phyloP scores from a whole-genome alignment of 2,888 invertebrate genomes.

The Celastrina argiolus region DNA sequence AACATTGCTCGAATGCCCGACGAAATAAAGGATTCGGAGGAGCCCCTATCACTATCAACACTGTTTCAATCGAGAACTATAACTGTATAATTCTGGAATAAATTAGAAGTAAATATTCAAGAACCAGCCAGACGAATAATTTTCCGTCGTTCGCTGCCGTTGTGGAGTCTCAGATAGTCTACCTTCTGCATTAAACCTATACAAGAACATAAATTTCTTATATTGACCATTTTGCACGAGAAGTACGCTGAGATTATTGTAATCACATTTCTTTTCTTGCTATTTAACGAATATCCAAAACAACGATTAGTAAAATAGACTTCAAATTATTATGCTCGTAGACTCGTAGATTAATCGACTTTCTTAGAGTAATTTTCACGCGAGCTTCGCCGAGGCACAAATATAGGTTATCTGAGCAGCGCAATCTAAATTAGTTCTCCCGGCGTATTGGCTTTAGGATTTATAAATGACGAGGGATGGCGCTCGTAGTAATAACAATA shows the following conservation, averaged over 20 bases:
- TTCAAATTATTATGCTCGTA: not conserved
- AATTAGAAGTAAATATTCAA: conserved; percentile 5
- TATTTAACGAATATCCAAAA: not conserved
- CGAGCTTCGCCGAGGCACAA: not conserved
- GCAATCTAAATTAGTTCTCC: conserved; percentile 13
- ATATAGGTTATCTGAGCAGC: not conserved
- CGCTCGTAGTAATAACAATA: conserved; percentile 1
- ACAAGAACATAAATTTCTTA: not conserved
- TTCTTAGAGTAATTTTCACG: conserved; percentile 5
- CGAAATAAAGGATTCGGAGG: not conserved
- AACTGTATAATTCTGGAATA: not conserved
- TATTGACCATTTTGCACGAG: not conserved
- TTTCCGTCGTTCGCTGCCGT: not conserved
- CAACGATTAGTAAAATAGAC: not conserved
- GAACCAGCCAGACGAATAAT: conserved; percentile 7
- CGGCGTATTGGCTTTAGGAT: conserved; percentile 11
- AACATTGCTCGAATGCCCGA: not conserved
- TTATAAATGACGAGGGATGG: conserved; percentile 5
- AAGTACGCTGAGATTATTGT: not conserved
- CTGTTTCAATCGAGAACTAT: not conserved
- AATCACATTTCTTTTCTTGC: not conserved
- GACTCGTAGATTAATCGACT: not conserved
- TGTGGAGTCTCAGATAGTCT: not conserved
- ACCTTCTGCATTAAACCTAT: not conserved
- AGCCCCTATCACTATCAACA: not conserved